phyloP scores from a whole-genome alignment of 2,113 vertebrate species.

The Grammomys surdaster region DNA sequence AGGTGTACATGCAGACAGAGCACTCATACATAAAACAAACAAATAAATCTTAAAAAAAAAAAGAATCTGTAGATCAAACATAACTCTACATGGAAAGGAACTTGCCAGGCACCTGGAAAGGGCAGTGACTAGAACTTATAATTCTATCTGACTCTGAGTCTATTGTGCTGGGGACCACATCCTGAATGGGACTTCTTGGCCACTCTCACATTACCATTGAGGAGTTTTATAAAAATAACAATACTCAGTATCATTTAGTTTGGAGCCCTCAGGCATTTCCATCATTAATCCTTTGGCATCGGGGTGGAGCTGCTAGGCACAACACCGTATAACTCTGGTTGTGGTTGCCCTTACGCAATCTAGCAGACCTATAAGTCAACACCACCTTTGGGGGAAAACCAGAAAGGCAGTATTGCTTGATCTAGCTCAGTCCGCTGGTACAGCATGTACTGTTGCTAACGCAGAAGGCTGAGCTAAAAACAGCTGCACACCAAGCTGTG shows the following conservation, averaged over 20 bases:
- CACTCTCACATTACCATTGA: constrained; percentile 1
- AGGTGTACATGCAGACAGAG: too few relatives aligned
- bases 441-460: not conserved
- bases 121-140: not conserved
- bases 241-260: not conserved
- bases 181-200: not conserved
- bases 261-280: constrained; percentile 27
- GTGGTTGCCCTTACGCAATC: not conserved
- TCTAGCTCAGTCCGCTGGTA: not conserved
- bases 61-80: not conserved
- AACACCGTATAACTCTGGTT: not conserved
- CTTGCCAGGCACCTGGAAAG: not conserved
- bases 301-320: constrained; percentile 46
- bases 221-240: not conserved
- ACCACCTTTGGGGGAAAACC: not conserved
- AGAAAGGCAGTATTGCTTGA: not conserved
- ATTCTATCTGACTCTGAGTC: not conserved
- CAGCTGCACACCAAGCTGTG: not conserved
- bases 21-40: too few relatives aligned
- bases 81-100: not conserved
- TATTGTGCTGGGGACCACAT: not conserved
- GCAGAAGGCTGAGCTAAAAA: constrained; percentile 25
- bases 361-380: not conserved
- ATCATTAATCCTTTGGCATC: constrained; percentile 57
- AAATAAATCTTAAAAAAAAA: too few relatives aligned